Evolutionary conservation across 2,888 invertebrate species (phyloP), one percentile per base, ranked within the genome.

Genomic region (Drosophila kuntzei): DNA sequence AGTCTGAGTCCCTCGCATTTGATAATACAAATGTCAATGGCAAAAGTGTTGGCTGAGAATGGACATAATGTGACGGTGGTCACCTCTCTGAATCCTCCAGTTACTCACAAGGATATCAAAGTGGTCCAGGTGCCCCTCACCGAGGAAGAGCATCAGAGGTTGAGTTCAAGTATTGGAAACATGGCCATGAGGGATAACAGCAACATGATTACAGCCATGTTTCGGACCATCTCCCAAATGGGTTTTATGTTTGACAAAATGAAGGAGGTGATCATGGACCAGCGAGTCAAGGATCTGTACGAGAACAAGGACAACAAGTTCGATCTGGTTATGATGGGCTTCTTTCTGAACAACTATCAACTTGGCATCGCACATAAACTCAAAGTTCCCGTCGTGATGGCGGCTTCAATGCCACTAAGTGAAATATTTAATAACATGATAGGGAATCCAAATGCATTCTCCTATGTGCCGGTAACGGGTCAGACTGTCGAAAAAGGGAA

Each of bases 41-140:
- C 74, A 0, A 89, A 88, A 55, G 83, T 79, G 8, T 55, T 92
- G 49, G 88, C 89, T 0, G 90, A 90, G 41, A 59, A 69, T 22
- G 92, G 92, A 0, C 91, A 92, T 47, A 89, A 92, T 78, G 87
- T 92, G 18, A 92, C 92, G 0, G 88, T 91, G 14, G 80, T 92
- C 0, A 87, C 88, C 1, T 61, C 80, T 0, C 34, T 88, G 0
- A 79, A 87, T n/a, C 80, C 91, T 3, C 39, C 63, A 0, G 70
- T 91, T 3, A 78, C 32, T 0, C 86, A 90, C 49, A 78, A 80
- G 14, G 62, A 70, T 3, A 80, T 89, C 2, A 67, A 75, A 2
- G 41, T 80, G 2, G 76, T 91, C 0, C 41, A 77, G 1, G 70
- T 91, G 22, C 76, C 81, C 0, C 65, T 84, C 3, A 47, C 64